Evolutionary conservation across 2,113 vertebrate genomes (phyloP).

Genomic region (Glareola pratincola): DNA sequence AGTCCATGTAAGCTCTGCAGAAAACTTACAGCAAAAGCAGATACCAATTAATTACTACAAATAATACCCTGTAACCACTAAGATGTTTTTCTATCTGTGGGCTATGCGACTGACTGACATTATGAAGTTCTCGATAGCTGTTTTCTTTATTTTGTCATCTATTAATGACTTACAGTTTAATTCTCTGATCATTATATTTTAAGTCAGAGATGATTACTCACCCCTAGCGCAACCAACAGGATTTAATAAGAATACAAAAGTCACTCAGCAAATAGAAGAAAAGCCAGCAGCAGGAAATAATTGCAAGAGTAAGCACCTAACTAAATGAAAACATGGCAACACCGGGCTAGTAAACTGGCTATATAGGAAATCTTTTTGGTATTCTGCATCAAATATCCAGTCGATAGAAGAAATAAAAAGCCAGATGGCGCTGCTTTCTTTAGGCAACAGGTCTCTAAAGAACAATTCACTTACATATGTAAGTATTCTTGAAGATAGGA

Average conservation of each 20-base stretch:
- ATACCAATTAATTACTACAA: neutral
- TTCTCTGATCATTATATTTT: neutral
- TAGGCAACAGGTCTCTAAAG: neutral
- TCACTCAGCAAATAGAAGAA: neutral
- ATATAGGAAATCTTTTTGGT: neutral
- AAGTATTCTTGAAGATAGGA: neutral
- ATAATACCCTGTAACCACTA: neutral
- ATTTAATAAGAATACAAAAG: neutral
- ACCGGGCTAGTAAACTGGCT: neutral
- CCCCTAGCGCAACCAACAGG: neutral
- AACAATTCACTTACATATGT: rapidly evolving
- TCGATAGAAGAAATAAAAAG: neutral
- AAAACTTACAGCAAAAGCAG: neutral
- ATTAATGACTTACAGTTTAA: neutral
- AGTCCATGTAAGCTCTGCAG: neutral
- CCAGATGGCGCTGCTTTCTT: constrained; percentile 36
- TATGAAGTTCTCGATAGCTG: neutral
- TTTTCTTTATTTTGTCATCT: neutral
- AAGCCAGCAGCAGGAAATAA: neutral
- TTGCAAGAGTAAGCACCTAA: neutral
- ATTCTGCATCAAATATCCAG: neutral
- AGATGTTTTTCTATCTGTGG: neutral
- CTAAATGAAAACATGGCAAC: neutral
- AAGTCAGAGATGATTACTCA: neutral
- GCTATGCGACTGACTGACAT: neutral